Base-by-base conservation (phyloP, 1,140 invertebrate species). In the Physella acuta region DNA sequence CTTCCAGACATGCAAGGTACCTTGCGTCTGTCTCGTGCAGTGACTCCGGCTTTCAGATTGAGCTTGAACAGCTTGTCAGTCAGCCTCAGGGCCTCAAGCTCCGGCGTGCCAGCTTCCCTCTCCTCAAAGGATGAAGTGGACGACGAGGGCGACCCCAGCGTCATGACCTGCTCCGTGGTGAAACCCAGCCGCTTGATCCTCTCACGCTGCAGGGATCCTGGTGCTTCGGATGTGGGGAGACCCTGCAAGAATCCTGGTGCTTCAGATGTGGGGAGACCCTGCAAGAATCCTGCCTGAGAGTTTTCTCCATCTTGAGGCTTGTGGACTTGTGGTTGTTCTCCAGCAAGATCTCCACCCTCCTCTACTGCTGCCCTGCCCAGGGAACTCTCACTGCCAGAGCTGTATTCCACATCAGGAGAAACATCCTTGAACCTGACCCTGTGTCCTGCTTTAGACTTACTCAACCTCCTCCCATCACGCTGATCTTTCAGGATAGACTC, bases 61-160 rank as follows among this genome's bases (percentile, higher is more conserved):
- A 75, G 68, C 53, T 73, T 75, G 49, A 75, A 69, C n/a, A 75
- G 71, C 44, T 72, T 71, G 53, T 75, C 74, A 26, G 69, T 73
- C n/a, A 72, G 52, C 31, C 56, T 65, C 2, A 56, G 66, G 28
- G 69, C 69, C 37, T 75, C 74, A 0, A 37, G 26, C 44, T 75
- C 74, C 24, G 74, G 71, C 0, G 65, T 73, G 26, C 44, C 20
- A 4, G 36, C 66, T 51, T 69, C 60, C 14, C 28, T 34, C 20
- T 62, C 67, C 36, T 69, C 67, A 49, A 65, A 34, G 1, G 67
- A 26, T 24, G 66, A 68, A 49, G 39, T 26, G 17, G 66, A 60
- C 28, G 37, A 24, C 2, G 39, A 51, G 11, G 62, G 24, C n/a
- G 11, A 17, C n/a, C 17, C 14, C 20, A 33, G 28, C 5, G 16